Evolutionary conservation across 2,113 vertebrate genomes (phyloP).

Genomic region (Percopsis transmontana): DNA sequence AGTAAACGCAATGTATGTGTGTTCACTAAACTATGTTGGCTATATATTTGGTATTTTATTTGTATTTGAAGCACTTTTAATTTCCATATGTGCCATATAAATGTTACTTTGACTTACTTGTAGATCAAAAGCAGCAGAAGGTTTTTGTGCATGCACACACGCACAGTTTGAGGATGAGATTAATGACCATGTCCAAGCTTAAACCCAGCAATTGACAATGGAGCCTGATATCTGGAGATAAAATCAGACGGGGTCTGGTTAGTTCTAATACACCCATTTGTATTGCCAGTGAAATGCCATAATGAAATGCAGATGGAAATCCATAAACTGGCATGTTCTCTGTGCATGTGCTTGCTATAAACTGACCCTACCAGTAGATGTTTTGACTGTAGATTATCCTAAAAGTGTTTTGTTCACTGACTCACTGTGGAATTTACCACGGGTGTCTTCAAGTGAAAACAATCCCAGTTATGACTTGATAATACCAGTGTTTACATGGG

Average conservation of each 20-base stretch:
- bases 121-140: too few relatives aligned
- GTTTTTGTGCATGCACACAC: too few relatives aligned
- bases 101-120: too few relatives aligned
- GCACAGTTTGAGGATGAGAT: too few relatives aligned
- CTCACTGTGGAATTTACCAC: not conserved
- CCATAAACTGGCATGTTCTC: slow-evolving; percentile 27
- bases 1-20: too few relatives aligned
- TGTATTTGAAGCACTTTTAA: too few relatives aligned
- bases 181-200: slow-evolving; percentile 55
- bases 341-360: slow-evolving; percentile 1
- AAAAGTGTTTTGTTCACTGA: not conserved
- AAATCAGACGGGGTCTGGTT: slow-evolving; percentile 47
- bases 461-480: too few relatives aligned
- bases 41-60: too few relatives aligned
- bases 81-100: too few relatives aligned
- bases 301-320: slow-evolving; percentile 43
- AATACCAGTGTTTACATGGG: too few relatives aligned
- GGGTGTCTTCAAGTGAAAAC: not conserved
- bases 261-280: slow-evolving; percentile 47
- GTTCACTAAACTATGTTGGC: too few relatives aligned
- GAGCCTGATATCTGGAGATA: slow-evolving; percentile 54
- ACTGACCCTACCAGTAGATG: slow-evolving; percentile 20
- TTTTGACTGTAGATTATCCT: slow-evolving; percentile 31
- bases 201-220: slow-evolving; percentile 32
- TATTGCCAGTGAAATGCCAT: slow-evolving; percentile 30